These are phyloP conservation scores for Odocoileus virginianus DNA, from an alignment of 2,113 vertebrate genomes.

Conservation along the genomic window DNA sequence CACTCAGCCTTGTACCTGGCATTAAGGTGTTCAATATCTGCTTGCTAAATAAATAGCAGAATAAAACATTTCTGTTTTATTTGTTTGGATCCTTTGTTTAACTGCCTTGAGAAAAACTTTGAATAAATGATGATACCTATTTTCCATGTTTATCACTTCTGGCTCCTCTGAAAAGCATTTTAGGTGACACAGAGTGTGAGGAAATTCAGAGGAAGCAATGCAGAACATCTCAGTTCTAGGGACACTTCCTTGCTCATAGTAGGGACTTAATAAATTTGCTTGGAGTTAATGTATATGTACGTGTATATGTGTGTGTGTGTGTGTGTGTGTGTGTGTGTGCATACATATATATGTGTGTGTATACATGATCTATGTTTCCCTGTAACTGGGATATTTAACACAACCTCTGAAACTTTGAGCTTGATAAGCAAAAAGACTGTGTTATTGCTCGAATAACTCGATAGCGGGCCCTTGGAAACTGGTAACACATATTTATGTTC, in stretches of 20 bases:
- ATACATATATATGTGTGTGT: not conserved
- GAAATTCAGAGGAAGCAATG: not conserved
- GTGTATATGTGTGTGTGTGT: not conserved
- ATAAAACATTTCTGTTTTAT: not conserved
- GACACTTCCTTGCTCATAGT: not conserved
- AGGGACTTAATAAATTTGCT: not conserved
- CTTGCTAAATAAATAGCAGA: not conserved
- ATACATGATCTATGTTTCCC: not conserved
- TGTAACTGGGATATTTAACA: not conserved
- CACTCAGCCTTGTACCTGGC: not conserved
- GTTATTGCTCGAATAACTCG: not conserved
- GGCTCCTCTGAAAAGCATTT: not conserved
- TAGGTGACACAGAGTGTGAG: not conserved
- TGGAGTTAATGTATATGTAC: not conserved
- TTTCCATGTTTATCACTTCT: not conserved
- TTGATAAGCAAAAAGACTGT: not conserved
- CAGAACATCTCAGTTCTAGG: not conserved
- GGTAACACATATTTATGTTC: not conserved
- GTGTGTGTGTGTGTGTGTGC: not conserved
- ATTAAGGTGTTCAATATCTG: not conserved
- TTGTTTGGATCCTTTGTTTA: not conserved
- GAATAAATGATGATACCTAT: not conserved
- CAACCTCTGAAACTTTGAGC: not conserved
- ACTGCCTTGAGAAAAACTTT: not conserved
- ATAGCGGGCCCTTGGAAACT: not conserved